Base-by-base conservation (phyloP, 2,888 invertebrate species). In the Endotricha flammealis region DNA sequence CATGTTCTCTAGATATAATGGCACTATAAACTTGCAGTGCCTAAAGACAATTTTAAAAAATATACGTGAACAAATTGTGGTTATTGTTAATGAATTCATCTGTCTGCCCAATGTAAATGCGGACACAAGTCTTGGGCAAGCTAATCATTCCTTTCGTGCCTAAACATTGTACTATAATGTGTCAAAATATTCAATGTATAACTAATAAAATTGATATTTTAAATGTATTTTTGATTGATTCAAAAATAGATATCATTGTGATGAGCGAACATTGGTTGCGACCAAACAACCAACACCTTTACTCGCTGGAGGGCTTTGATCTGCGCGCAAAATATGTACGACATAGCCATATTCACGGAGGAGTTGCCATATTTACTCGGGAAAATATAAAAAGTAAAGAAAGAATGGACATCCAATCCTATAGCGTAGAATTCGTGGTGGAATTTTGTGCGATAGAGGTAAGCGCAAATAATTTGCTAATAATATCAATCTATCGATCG, bases 1-100 rank as follows among this genome's bases (percentile, higher is more conserved):
- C 1, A 41, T 41, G 38, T 41, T 38, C 12, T 36, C 29, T n/a
- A 37, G 28, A 20, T 28, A 32, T 10, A 9, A 25, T 10, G 32
- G 38, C 3, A 32, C 4, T 12, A 29, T 32, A 29, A 38, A 29
- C 23, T 16, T 12, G 9, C 10, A 24, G 7, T 29, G 32, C 5
- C 16, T 37, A 2, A 32, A 29, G 16, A n/a, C n/a, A n/a, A n/a
- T n/a, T n/a, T 6, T 38, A 10, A 12, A 29, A 8, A 29, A 38
- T 11, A n/a, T 32, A 24, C 9, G n/a, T 8, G 7, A 32, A 14
- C 12, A 10, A 16, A 24, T 38, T 12, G n/a, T 17, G 4, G 13
- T 7, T 6, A 13, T 17, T 9, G 2, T 2, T 16, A 4, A 6
- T 16, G 16, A 16, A 4, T 4, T 16, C 4, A 4, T 16, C 6